Percentiles rank a stretch among this genome's conserved stretches.
These are phyloP conservation scores for Hapalemur alaotrensis DNA, from an alignment of 2,797 vertebrate species.

Conservation along the genomic window DNA sequence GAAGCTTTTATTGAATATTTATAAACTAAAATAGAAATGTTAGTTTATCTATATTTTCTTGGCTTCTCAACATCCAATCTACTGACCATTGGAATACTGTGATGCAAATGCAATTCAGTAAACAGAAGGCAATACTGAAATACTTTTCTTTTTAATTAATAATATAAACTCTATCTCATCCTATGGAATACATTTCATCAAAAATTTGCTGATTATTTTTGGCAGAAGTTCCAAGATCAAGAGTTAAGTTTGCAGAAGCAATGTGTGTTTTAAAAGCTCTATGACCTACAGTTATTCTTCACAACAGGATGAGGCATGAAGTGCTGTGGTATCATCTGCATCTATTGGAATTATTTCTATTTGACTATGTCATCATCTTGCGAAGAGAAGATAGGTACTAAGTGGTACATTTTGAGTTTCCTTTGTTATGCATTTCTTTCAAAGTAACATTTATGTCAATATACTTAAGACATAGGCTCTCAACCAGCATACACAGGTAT, in stretches of 20 bases:
- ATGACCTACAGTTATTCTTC: background rate
- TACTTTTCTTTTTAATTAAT: background rate
- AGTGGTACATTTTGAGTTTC: background rate
- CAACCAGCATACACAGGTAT: rapidly evolving
- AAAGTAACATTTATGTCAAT: background rate
- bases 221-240: slow-evolving; percentile 6
- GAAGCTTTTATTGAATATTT: background rate
- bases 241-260: slow-evolving; percentile 49
- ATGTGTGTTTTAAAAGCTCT: background rate
- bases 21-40: background rate
- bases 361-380: rapidly evolving
- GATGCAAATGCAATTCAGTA: background rate
- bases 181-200: background rate
- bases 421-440: background rate
- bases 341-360: background rate
- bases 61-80: background rate
- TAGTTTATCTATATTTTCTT: background rate
- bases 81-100: background rate
- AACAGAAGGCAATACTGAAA: background rate
- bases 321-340: background rate
- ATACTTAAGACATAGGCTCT: background rate
- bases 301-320: background rate
- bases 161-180: background rate
- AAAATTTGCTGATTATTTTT: slow-evolving; percentile 10
- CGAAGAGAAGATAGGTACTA: background rate